Conservation (phyloP, 2,797 vertebrate genomes). For the Syngnathus rostellatus region DNA sequence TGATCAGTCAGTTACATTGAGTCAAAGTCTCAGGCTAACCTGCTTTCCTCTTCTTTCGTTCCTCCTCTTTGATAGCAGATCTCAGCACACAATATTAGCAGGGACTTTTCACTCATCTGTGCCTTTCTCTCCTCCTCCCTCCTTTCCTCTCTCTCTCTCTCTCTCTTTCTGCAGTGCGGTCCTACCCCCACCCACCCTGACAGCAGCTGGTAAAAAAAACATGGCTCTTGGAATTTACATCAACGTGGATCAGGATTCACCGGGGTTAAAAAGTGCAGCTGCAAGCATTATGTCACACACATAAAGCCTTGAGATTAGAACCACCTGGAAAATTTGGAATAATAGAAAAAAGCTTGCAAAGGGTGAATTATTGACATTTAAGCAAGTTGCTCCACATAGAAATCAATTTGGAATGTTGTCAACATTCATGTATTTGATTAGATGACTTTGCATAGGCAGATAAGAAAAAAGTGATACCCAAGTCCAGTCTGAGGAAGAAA, state of each 20-base stretch:
- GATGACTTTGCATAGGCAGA: not conserved
- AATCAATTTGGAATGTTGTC: conserved; percentile 1
- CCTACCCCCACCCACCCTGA: conserved; percentile 54
- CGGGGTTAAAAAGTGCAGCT: not conserved
- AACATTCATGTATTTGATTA: not conserved
- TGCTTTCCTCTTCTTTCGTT: conserved; percentile 29
- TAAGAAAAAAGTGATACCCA: not conserved
- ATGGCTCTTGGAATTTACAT: conserved; percentile 36
- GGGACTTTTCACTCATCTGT: conserved; percentile 15
- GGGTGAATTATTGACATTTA: not conserved
- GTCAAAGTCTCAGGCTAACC: conserved; percentile 25
- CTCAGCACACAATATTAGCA: conserved; percentile 6
- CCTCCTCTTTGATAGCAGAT: conserved; percentile 30
- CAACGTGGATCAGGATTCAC: conserved; percentile 53
- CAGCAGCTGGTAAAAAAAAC: conserved; percentile 63
- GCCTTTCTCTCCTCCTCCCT: not conserved
- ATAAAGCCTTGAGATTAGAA: not conserved
- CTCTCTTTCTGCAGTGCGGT: conserved; percentile 58
- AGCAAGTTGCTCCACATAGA: not conserved
- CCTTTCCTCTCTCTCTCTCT: conserved; percentile 21
- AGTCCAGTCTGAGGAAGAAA: not conserved
- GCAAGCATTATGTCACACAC: not conserved
- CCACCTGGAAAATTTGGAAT: not conserved
- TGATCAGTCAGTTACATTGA: conserved; percentile 29
- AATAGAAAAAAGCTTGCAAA: too few species aligned